A percentile compares a stretch with the other conserved stretches of the same genome.
These are phyloP conservation scores for Hermatobates lingyangjiaoensis DNA, from an alignment of 1,140 invertebrate species.

Conservation along the genomic window DNA sequence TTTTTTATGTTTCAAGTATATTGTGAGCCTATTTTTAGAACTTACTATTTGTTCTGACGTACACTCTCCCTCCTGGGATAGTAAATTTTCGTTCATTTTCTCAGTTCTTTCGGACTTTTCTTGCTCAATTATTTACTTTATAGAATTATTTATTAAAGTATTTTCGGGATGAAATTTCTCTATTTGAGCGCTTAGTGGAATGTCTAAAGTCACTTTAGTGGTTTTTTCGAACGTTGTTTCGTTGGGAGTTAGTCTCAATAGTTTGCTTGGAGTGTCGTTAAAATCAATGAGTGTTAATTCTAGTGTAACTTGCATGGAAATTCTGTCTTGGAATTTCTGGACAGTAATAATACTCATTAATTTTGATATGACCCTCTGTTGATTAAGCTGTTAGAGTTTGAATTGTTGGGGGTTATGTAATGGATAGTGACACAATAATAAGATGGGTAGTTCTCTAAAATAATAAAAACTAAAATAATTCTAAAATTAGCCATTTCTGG, in stretches of 20 bases:
- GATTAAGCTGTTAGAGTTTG: not conserved
- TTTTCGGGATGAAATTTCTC: conserved; percentile 1
- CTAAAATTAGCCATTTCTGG: not conserved
- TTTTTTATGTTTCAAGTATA: not conserved
- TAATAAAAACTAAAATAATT: no score
- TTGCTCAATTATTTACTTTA: not conserved
- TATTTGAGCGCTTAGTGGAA: not conserved
- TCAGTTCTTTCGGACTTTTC: conserved; percentile 2
- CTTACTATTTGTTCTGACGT: not conserved
- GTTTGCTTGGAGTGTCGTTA: conserved; percentile 1
- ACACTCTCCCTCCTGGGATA: not conserved
- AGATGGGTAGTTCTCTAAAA: not conserved
- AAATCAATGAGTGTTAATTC: not conserved
- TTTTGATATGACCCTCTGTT: not conserved
- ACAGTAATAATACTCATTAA: not conserved
- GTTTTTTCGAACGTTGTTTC: conserved; percentile 1
- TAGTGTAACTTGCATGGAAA: not conserved
- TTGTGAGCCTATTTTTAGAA: not conserved
- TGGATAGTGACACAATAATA: not conserved
- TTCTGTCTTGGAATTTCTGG: not conserved
- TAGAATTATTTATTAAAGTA: not conserved
- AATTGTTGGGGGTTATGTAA: not conserved
- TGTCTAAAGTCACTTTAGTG: not conserved
- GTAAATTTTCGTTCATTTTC: not conserved
- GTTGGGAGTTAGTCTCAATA: conserved; percentile 1